phyloP scores from a whole-genome alignment of 2,113 vertebrate genomes.

The Typhlomys cinereus region DNA sequence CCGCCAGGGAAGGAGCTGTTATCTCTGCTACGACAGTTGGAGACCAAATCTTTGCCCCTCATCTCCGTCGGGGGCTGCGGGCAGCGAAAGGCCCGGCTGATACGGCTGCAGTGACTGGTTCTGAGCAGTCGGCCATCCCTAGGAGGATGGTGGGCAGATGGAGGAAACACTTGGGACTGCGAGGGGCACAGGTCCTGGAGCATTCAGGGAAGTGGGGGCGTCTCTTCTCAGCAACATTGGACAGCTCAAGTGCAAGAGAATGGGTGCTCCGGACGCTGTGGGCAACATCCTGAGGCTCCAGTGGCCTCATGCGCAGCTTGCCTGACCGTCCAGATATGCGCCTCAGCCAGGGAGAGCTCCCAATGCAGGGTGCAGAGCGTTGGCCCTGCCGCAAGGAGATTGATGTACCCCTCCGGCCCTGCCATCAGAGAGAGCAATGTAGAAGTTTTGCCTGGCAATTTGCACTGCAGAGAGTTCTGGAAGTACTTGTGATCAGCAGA shows the following conservation, averaged over 20 bases:
- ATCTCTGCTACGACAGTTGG: too few relatives aligned
- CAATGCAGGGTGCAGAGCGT: rapidly evolving
- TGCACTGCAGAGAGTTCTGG: not conserved
- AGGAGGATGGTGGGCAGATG: not conserved
- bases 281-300: not conserved
- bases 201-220: rapidly evolving
- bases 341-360: too few relatives aligned
- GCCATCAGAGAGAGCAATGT: not conserved
- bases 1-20: not conserved
- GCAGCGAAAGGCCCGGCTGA: not conserved
- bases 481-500: not conserved
- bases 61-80: not conserved
- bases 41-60: not conserved
- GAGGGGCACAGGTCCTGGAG: not conserved
- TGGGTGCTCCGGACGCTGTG: rapidly evolving
- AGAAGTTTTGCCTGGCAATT: not conserved
- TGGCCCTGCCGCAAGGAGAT: not conserved
- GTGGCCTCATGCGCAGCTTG: not conserved
- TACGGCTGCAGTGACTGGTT: not conserved
- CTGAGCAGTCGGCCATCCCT: rapidly evolving
- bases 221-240: rapidly evolving
- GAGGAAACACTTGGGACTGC: not conserved
- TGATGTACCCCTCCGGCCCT: not conserved
- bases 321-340: not conserved
- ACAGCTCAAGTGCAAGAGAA: not conserved